Conservation (phyloP, 2,113 vertebrate genomes). For the Phaethornis superciliosus region DNA sequence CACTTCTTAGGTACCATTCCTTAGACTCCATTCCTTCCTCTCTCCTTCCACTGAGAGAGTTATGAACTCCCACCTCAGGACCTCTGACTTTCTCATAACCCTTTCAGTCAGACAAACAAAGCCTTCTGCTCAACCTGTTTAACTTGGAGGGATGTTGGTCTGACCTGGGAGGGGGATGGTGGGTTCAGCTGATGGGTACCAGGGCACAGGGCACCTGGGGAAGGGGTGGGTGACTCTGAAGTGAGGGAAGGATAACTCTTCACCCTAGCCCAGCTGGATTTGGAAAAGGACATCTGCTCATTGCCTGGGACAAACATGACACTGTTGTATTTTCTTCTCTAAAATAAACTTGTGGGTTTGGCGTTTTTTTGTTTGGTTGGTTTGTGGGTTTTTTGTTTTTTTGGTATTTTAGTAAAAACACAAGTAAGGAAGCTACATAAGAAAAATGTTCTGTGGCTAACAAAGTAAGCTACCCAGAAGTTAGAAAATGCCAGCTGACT, state of each 20-base stretch:
- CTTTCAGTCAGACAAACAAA: neutral
- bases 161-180: accelerated
- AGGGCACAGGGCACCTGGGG: neutral
- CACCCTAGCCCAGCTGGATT: neutral
- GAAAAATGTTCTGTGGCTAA: neutral
- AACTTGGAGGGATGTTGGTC: neutral
- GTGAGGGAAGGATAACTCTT: neutral
- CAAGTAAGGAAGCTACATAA: neutral
- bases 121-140: neutral
- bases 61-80: neutral
- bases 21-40: neutral
- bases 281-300: neutral
- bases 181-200: neutral
- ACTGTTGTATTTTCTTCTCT: neutral
- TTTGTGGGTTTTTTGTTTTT: too few relatives aligned
- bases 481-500: neutral
- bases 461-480: neutral
- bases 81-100: neutral
- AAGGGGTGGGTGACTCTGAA: neutral
- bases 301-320: neutral
- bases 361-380: too few relatives aligned
- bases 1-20: neutral
- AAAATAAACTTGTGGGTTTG: neutral
- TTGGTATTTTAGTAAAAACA: neutral
- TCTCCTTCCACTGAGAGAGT: neutral